phyloP scores from a whole-genome alignment of 2,888 invertebrate species.

The Epirrhoe alternata region DNA sequence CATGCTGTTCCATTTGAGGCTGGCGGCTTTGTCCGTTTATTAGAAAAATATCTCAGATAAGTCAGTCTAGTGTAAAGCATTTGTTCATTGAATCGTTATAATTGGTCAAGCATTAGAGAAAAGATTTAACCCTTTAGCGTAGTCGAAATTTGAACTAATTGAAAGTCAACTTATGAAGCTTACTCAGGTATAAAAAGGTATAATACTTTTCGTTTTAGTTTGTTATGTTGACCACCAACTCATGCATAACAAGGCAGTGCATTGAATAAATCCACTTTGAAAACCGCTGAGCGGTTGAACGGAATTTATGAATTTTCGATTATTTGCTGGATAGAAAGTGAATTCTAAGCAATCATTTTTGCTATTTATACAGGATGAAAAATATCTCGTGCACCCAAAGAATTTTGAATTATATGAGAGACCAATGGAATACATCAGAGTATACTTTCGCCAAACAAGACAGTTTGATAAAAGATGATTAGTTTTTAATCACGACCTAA shows the following conservation, averaged over 20 bases:
- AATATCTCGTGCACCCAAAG: too few relatives aligned
- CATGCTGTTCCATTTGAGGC: too few relatives aligned
- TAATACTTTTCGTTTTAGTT: not conserved
- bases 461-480: too few relatives aligned
- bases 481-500: too few relatives aligned
- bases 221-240: constrained; percentile 11
- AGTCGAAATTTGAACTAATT: too few relatives aligned
- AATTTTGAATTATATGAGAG: too few relatives aligned
- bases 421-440: not conserved
- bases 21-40: not conserved
- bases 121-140: not conserved
- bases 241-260: constrained; percentile 17
- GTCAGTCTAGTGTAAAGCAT: not conserved
- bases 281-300: constrained; percentile 18
- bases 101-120: not conserved
- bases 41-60: not conserved
- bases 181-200: not conserved
- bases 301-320: constrained; percentile 26
- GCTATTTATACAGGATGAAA: too few relatives aligned
- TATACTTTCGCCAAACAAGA: too few relatives aligned
- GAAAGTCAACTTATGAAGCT: constrained; percentile 1
- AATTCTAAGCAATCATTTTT: not conserved
- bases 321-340: not conserved
- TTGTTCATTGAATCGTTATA: not conserved
- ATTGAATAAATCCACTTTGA: constrained; percentile 23